Base-by-base conservation (phyloP, 2,888 invertebrate species). In the Lamellibrachia satsuma region DNA sequence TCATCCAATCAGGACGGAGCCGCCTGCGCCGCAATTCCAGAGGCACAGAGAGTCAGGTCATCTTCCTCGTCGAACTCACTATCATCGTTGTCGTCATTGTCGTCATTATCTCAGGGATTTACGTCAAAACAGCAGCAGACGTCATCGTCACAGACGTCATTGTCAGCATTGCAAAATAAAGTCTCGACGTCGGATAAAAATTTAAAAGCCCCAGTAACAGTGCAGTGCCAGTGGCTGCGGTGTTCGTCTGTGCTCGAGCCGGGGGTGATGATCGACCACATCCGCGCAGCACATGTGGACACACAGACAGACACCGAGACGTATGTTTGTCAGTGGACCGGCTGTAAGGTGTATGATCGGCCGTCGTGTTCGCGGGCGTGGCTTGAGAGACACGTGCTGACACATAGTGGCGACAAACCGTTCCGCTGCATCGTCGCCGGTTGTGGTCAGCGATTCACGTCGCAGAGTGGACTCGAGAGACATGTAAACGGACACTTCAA, bases 371-470 rank as follows among this genome's bases (percentile, higher is more conserved):
- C 99, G 7, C 97, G 98, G 93, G 98, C 98, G 93, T 99, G 99
- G 99, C 97, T 99, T 94, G 98, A 99, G 96, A 97, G 99, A 91
- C 99, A 99, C 97, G 98, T 99, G 91, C 97, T 98, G 92, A 98
- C 98, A 0, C 99, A 99, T 97, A 98, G 98, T 93, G 98, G 98
- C 91, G 98, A 98, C 97, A 99, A 99, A 96, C 99, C 99, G 52
- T 99, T 98, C 97, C 98, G 98, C 95, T 99, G 99, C 97, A 99
- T 99, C 96, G 98, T 99, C 95, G 98, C 98, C 96, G 98, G 98
- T 95, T 99, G 99, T 97, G 98, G 96, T 97, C 96, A 96, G 93
- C 96, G 97, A 90, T 97, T 97, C 95, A 96, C 97, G 52, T 96
- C 97, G 51, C 97, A 97, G 95, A 94, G 94, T 91, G 98, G 98